Evolutionary conservation across 2,888 invertebrate species (phyloP), one percentile per base, ranked within the genome.

Genomic region (Sesamia inferens): DNA sequence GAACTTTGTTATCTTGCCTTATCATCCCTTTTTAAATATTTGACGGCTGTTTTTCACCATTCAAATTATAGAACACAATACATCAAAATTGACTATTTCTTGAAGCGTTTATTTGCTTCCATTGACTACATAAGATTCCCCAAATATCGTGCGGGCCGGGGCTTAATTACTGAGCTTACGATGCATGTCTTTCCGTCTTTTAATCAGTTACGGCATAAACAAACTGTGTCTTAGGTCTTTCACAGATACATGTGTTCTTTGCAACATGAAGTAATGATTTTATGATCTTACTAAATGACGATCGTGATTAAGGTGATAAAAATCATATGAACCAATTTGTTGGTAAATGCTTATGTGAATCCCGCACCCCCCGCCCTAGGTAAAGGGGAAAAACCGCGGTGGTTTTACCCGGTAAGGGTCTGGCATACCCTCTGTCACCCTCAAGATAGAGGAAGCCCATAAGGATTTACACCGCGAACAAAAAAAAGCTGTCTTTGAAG

Each of bases 21-120:
- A 72, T 75, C 70, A 69, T 3, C 19, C 10, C 11, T 63, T 42
- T 64, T 13, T 59, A 79, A 79, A 72, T 65, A 79, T 79, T 61
- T 64, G 39, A n/a, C 39, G 54, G 54, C 24, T 48, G 13, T 55
- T 59, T 61, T 22, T 19, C 47, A 59, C n/a, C 24, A 47, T 7
- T n/a, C 48, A 24, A 48, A 39, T 48, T 14, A 58, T 57, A 42
- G 14, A 62, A 44, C 16, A 54, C 8, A 63, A 63, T 16, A 55
- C n/a, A 14, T 57, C 14, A 55, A 55, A 68, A 68, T 14, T 31
- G 22, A 55, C 0, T 47, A 31, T 70, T 78, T 71, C 47, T n/a
- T 51, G 19, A 51, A 8, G 10, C 19, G n/a, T 51, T 51, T n/a
- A 51, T 51, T 10, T 47, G 51, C 8, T 51, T 51, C 4, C 4